Base-by-base conservation (phyloP, 2,797 vertebrate species). In the Helostoma temminkii region DNA sequence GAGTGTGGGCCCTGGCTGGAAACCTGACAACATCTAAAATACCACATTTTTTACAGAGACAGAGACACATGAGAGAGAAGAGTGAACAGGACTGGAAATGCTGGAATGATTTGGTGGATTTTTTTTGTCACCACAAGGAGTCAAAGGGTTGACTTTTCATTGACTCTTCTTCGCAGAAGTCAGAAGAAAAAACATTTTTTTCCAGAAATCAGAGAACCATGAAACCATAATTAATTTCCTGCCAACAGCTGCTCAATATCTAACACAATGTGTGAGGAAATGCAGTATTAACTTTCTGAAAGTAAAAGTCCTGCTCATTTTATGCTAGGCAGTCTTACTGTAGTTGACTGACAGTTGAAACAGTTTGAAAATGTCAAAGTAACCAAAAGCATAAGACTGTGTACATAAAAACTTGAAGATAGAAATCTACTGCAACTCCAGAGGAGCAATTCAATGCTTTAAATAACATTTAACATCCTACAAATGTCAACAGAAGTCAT, bases 1-100 rank as follows among this genome's bases (percentile, higher is more conserved):
- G 80, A 84, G 84, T 77, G 90, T 89, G 86, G 88, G 86, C 87
- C 87, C 72, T 39, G 58, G 66, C 87, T 90, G 88, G 87, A 91
- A 86, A 57, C 70, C 62, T 59, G 86, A 90, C 89, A 88, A 77
- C 73, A 53, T 52, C 86, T 77, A 72, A 68, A 73, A 81, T 41
- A 53, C 76, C 78, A 75, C 71, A 61, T 77, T 83, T 80, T 66
- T 67, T 32, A 50, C 8, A 24, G 43, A 82, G 58, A 82, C 81
- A 84, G 79, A 78, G 64, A 68, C 1, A 12, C 54, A 37, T 8
- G 45, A 68, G 62, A 39, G 52, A 63, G 49, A 68, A 54, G 5
- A 47, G 66, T 6, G 67, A 70, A 15, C 45, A 49, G 61, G 43
- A 25, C 64, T 28, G 58, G n/a, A 46, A 61, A 48, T 19, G 54